These are phyloP conservation scores for Andrena haemorrhoa DNA, from an alignment of 2,888 invertebrate species.

Conservation along the genomic window DNA sequence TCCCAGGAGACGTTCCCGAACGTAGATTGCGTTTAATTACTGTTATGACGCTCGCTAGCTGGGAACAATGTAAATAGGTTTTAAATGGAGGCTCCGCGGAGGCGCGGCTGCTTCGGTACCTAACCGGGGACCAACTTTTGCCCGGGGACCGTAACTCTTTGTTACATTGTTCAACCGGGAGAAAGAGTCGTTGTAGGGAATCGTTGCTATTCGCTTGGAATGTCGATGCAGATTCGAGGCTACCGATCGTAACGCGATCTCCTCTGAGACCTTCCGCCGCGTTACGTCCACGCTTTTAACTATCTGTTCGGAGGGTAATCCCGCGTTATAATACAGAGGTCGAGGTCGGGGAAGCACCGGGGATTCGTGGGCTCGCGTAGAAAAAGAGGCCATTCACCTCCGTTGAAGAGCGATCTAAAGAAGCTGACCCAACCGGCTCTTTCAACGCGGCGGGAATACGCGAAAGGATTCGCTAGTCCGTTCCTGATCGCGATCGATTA, in stretches of 20 bases:
- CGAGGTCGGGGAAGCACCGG: constrained; percentile 57
- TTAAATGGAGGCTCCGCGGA: constrained; percentile 13
- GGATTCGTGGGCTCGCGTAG: constrained; percentile 52
- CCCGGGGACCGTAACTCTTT: constrained; percentile 1
- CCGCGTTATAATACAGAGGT: constrained; percentile 60
- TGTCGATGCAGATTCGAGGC: neutral
- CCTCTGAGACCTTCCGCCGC: constrained; percentile 54
- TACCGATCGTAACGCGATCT: constrained; percentile 23
- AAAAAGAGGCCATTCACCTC: constrained; percentile 61
- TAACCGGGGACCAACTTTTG: neutral
- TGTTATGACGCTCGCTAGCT: constrained; percentile 42
- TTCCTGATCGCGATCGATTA: constrained; percentile 27
- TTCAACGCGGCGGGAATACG: constrained; percentile 17
- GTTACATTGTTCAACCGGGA: constrained; percentile 13
- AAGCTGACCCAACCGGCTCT: constrained; percentile 14
- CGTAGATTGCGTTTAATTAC: constrained; percentile 55
- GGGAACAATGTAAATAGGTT: constrained; percentile 39
- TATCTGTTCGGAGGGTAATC: constrained; percentile 54
- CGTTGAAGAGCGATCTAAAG: constrained; percentile 28
- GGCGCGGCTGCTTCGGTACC: neutral
- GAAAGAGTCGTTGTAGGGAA: neutral
- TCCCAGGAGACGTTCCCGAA: constrained; percentile 20
- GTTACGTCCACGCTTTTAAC: constrained; percentile 54
- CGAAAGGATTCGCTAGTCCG: constrained; percentile 13
- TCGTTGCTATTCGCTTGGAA: neutral